Evolutionary conservation across 2,888 invertebrate species (phyloP).

Genomic region (Tethea ocularis): DNA sequence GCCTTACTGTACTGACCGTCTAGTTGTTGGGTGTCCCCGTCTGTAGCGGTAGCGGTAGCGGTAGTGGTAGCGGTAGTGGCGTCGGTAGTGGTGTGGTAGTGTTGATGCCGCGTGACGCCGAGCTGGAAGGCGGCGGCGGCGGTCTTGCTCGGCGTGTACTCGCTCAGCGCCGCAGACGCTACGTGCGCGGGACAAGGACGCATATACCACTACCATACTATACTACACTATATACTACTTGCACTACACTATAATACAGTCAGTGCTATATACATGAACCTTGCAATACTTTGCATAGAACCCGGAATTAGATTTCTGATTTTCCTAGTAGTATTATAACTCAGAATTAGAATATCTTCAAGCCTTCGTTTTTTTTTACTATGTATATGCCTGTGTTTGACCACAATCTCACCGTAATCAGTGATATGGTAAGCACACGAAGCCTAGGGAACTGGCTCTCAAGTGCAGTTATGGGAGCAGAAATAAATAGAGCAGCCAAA

Average conservation of each 20-base stretch:
- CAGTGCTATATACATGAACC: background rate
- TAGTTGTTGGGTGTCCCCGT: background rate
- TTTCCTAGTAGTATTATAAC: too few relatives aligned
- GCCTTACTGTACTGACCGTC: too few relatives aligned
- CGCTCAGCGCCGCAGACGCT: slow-evolving; percentile 91
- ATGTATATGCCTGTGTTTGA: too few relatives aligned
- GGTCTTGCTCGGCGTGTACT: slow-evolving; percentile 93
- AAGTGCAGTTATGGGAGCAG: too few relatives aligned
- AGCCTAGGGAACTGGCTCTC: too few relatives aligned
- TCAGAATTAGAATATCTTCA: too few relatives aligned
- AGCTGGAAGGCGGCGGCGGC: slow-evolving; percentile 88
- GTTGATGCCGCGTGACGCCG: slow-evolving; percentile 84
- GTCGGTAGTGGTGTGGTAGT: slow-evolving; percentile 36
- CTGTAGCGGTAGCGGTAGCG: slow-evolving; percentile 28
- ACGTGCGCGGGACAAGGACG: slow-evolving; percentile 17
- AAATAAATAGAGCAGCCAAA: too few relatives aligned
- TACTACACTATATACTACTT: slow-evolving; percentile 15
- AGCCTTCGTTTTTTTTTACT: too few relatives aligned
- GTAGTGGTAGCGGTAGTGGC: slow-evolving; percentile 29
- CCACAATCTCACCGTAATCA: too few relatives aligned
- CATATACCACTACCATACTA: slow-evolving; percentile 17
- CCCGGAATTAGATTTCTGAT: too few relatives aligned
- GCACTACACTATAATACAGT: slow-evolving; percentile 5
- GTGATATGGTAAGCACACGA: too few relatives aligned
- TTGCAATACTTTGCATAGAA: background rate